Evolutionary conservation across 2,797 vertebrate species (phyloP).

Genomic region (Adelosebastes latens): DNA sequence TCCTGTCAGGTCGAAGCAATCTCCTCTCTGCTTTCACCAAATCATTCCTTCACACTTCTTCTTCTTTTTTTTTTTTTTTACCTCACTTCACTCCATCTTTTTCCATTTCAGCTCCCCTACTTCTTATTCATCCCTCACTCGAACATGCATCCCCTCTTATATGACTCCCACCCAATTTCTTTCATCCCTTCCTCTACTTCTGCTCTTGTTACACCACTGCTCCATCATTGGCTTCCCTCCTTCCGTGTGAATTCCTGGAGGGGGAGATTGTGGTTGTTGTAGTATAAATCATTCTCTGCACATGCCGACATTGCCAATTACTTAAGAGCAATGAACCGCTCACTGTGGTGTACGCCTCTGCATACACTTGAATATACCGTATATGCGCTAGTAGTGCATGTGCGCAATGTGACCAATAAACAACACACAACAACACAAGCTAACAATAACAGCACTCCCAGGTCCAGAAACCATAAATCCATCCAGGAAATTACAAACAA

Average conservation of each 20-base stretch:
- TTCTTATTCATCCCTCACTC: constrained; percentile 38
- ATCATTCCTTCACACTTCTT: constrained; percentile 23
- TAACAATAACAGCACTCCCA: background rate
- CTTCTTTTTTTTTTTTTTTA: background rate
- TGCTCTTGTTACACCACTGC: constrained; percentile 24
- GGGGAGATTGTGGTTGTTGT: constrained; percentile 41
- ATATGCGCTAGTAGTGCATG: background rate
- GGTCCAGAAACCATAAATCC: background rate
- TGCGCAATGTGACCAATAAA: background rate
- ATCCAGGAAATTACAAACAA: background rate
- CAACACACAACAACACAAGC: background rate
- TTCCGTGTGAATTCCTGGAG: constrained; percentile 45
- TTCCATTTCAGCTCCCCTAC: constrained; percentile 24
- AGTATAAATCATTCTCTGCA: constrained; percentile 65
- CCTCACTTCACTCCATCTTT: constrained; percentile 8
- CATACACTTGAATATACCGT: background rate
- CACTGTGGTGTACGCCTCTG: constrained; percentile 1
- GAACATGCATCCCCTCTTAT: constrained; percentile 14
- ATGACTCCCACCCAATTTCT: constrained; percentile 23
- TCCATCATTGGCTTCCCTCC: constrained; percentile 30
- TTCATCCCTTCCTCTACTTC: constrained; percentile 18
- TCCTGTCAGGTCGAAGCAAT: constrained; percentile 30
- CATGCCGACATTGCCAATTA: constrained; percentile 62
- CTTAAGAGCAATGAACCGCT: constrained; percentile 61
- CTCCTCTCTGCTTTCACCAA: constrained; percentile 28